These are phyloP conservation scores for Hypomecis atomaria DNA, from an alignment of 2,888 invertebrate genomes.

Conservation along the genomic window DNA sequence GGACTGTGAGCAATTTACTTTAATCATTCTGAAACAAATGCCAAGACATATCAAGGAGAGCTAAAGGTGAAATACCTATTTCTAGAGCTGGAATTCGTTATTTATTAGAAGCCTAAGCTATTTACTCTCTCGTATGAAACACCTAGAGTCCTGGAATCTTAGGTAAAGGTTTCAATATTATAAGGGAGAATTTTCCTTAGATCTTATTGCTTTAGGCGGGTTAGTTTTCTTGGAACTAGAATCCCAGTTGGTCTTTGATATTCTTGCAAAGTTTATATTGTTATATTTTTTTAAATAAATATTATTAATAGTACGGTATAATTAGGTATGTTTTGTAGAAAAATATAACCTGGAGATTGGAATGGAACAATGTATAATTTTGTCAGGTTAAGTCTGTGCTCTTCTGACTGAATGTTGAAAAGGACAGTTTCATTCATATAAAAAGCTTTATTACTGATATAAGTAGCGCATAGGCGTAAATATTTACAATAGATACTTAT, in stretches of 20 bases:
- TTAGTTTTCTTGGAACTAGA: slow-evolving; percentile 1
- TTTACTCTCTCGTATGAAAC: slow-evolving; percentile 1
- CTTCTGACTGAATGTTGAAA: no score
- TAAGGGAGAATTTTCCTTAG: neutral
- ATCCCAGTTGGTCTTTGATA: neutral
- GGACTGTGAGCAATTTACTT: slow-evolving; percentile 14
- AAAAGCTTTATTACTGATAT: no score
- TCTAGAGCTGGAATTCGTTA: neutral
- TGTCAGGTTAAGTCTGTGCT: no score
- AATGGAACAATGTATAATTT: no score
- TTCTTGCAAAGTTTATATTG: no score
- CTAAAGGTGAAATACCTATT: slow-evolving; percentile 6
- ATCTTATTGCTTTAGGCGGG: neutral
- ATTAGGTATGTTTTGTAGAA: no score
- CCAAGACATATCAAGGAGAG: slow-evolving; percentile 13
- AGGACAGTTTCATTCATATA: no score
- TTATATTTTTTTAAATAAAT: no score
- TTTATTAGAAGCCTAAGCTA: slow-evolving; percentile 3
- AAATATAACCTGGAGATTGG: no score
- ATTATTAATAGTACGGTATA: no score
- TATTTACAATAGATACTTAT: no score
- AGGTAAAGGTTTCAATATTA: neutral
- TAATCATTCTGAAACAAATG: neutral
- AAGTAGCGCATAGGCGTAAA: no score
- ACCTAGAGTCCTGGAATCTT: neutral